Percentiles rank a stretch among this genome's conserved stretches.
Conservation (phyloP, 2,113 vertebrate genomes). For the Lichenostomus cassidix region DNA sequence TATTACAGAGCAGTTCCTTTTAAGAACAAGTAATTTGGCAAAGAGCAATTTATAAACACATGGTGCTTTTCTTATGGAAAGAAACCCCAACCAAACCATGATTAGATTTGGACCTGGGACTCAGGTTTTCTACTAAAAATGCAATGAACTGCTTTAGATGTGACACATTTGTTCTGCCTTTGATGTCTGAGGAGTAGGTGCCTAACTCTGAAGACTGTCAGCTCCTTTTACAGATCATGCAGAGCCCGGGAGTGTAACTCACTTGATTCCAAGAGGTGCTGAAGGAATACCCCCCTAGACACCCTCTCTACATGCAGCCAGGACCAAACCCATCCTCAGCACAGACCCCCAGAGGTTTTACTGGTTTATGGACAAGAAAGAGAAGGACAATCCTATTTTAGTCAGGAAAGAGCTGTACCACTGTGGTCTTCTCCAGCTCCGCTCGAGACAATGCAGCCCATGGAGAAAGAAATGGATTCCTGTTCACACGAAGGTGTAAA, state of each 20-base stretch:
- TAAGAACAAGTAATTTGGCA: not conserved
- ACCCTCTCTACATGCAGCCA: not conserved
- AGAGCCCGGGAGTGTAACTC: not conserved
- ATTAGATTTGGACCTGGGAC: not conserved
- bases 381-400: not conserved
- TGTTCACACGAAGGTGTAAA: not conserved
- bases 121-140: not conserved
- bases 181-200: not conserved
- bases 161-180: not conserved
- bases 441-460: accelerated
- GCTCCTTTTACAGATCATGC: not conserved
- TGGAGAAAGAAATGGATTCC: not conserved
- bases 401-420: not conserved
- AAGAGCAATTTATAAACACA: not conserved
- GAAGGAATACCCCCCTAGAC: not conserved
- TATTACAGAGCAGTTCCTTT: slow-evolving; percentile 5
- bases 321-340: not conserved
- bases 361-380: not conserved
- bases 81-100: not conserved
- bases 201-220: not conserved
- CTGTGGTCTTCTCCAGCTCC: not conserved
- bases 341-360: not conserved
- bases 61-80: not conserved
- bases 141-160: not conserved
- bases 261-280: not conserved